Evolutionary conservation across 2,797 vertebrate species (phyloP).

Genomic region (Tamandua tetradactyla): DNA sequence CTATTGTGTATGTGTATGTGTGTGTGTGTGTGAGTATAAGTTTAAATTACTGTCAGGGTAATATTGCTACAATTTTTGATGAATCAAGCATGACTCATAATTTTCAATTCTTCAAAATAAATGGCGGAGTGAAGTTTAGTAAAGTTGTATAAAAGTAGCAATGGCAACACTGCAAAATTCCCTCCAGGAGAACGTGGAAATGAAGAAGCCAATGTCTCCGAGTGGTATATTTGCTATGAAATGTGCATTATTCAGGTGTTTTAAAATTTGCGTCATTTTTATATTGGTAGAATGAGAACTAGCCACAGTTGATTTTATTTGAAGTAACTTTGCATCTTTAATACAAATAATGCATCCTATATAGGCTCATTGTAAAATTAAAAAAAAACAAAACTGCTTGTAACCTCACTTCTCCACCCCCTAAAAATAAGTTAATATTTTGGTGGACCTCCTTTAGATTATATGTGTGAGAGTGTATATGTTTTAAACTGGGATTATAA

Average conservation of each 20-base stretch:
- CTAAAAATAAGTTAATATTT: background rate
- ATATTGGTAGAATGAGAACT: background rate
- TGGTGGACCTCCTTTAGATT: background rate
- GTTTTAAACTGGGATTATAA: background rate
- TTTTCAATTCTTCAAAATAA: constrained; percentile 56
- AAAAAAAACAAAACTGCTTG: background rate
- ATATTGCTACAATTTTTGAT: constrained; percentile 56
- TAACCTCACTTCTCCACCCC: background rate
- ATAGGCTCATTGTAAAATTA: background rate
- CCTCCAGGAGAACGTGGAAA: background rate
- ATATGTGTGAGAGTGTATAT: background rate
- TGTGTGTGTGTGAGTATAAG: no score
- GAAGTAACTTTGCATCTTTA: background rate
- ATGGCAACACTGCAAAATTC: background rate
- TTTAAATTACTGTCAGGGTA: constrained; percentile 44
- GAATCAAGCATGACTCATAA: constrained; percentile 36
- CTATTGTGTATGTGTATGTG: background rate
- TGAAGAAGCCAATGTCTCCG: background rate
- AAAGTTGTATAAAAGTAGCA: background rate
- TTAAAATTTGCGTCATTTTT: background rate
- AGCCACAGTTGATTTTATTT: background rate
- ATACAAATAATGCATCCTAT: background rate
- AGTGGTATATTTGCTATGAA: background rate
- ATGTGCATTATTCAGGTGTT: background rate
- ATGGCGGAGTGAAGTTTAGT: background rate